Evolutionary conservation across 2,113 vertebrate genomes (phyloP).

Genomic region (Corvus cornix): DNA sequence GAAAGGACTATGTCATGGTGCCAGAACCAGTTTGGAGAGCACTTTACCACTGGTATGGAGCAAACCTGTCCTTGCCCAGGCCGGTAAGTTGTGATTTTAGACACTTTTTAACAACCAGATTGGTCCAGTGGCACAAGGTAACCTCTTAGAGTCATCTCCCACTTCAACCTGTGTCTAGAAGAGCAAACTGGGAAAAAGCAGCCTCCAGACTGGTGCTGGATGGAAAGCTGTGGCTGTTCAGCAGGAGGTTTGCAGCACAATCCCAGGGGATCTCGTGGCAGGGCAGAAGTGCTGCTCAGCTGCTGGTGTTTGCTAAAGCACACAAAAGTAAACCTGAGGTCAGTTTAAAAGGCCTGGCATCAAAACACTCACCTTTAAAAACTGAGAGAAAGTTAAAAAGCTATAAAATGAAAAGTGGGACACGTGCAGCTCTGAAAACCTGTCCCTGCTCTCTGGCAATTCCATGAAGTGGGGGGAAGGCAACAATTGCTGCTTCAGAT

Average conservation of each 20-base stretch:
- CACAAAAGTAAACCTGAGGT: neutral
- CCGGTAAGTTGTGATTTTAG: slow-evolving; percentile 81
- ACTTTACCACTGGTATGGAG: slow-evolving; percentile 98
- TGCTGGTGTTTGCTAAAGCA: neutral
- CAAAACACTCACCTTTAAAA: neutral
- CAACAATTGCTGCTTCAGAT: neutral
- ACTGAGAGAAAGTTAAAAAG: neutral
- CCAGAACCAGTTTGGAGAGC: slow-evolving; percentile 98
- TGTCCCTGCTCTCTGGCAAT: neutral
- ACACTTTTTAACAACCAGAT: neutral
- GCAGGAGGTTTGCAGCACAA: neutral
- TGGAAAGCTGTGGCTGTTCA: neutral
- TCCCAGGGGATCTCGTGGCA: neutral
- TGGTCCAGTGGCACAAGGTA: neutral
- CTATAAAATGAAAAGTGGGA: neutral
- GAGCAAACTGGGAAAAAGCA: neutral
- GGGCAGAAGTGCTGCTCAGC: neutral
- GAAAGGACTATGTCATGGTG: slow-evolving; percentile 89
- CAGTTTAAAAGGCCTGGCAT: neutral
- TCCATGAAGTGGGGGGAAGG: neutral
- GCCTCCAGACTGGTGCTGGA: neutral
- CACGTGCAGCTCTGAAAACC: neutral
- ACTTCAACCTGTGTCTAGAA: neutral
- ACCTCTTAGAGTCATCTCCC: neutral
- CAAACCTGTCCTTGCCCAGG: slow-evolving; percentile 92